phyloP scores from a whole-genome alignment of 1,140 invertebrate genomes.

The Cydia fagiglandana region DNA sequence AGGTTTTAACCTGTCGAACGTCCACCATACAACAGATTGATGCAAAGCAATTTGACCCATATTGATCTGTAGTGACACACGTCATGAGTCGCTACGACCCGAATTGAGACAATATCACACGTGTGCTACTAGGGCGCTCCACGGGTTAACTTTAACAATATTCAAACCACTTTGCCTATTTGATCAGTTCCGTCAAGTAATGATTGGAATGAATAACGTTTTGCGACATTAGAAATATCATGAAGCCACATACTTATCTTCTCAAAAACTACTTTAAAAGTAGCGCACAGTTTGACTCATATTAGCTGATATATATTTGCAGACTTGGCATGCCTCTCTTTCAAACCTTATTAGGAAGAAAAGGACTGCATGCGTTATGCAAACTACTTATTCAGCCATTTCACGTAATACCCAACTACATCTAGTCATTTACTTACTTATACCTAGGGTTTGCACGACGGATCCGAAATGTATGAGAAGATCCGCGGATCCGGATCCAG shows the following conservation, averaged over 20 bases:
- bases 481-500: too few relatives aligned
- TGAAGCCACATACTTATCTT: background rate
- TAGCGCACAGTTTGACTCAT: slow-evolving; percentile 19
- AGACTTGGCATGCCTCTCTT: background rate
- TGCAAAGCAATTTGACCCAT: too few relatives aligned
- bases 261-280: slow-evolving; percentile 12
- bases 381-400: background rate
- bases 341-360: background rate
- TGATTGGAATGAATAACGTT: background rate
- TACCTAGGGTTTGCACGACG: too few relatives aligned
- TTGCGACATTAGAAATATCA: slow-evolving; percentile 1
- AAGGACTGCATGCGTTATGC: background rate
- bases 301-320: background rate
- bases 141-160: too few relatives aligned
- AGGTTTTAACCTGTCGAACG: too few relatives aligned
- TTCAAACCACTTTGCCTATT: too few relatives aligned
- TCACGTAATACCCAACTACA: slow-evolving; percentile 3
- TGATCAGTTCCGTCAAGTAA: background rate
- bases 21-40: too few relatives aligned
- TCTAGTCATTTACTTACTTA: background rate
- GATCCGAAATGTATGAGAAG: too few relatives aligned
- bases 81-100: too few relatives aligned
- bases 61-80: too few relatives aligned
- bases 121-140: too few relatives aligned
- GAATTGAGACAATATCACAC: too few relatives aligned